Base-by-base conservation (phyloP, 2,888 invertebrate genomes). In the Gortyna flavago region DNA sequence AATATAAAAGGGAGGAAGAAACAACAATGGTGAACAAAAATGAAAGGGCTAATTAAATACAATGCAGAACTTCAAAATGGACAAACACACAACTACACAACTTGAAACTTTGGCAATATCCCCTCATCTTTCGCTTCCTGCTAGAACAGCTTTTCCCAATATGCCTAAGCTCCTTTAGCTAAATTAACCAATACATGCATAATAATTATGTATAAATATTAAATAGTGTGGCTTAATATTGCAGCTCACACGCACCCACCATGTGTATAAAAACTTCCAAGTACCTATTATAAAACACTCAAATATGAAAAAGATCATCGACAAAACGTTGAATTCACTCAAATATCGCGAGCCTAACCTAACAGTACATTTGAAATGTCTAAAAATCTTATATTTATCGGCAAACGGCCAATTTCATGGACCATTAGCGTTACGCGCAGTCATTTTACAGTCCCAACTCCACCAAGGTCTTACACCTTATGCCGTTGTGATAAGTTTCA, bases 401-500 rank as follows among this genome's bases (percentile, higher is more conserved):
- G 89, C 93, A 91, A 93, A 90, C 90, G 90, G 91, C 90, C 94
- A 93, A 94, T 94, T 94, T 94, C 94, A 94, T 90, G 94, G 91
- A 74, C 93, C 93, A 94, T 94, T 94, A 94, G 92, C 85, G 87
- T 81, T 91, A 93, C 91, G 93, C 91, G 90, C 90, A 90, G 90
- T 93, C 92, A 91, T 91, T 91, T 87, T 87, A 85, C 89, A 89
- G 79, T 89, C 67, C 29, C n/a, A 29, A 76, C 70, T 67, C 51
- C 44, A 54, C 8, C 62, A 38, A 65, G 5, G 29, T 51, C 66
- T 65, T 59, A 29, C 21, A 82, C 87, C 65, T 85, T 90, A 87
- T 68, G 0, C 0, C 1, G 0, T 16, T 0, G 3, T 0, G 0
- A 6, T 87, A 92, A 86, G 77, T 87, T 87, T 77, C 38, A 51